A percentile compares a stretch with the other conserved stretches of the same genome.
Evolutionary conservation across 2,797 vertebrate genomes (phyloP).

Genomic region (Acropternis orthonyx): DNA sequence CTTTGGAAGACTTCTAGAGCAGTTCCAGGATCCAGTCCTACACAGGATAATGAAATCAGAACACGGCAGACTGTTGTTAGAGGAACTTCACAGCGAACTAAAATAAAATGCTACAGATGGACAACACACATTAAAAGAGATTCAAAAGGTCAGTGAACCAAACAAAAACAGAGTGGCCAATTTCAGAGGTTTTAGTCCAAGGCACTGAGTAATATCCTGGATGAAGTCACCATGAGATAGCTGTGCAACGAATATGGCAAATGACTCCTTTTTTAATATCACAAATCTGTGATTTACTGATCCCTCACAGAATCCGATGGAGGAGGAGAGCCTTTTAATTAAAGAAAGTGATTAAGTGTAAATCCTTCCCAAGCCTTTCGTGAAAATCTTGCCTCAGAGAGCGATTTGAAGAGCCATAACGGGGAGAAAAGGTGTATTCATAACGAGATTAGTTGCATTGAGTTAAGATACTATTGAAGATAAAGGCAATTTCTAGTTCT

Average conservation of each 20-base stretch:
- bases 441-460: not conserved
- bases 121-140: not conserved
- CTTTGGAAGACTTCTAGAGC: not conserved
- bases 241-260: not conserved
- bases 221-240: not conserved
- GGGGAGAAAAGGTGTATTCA: not conserved
- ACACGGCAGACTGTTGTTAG: not conserved
- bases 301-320: not conserved
- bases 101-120: not conserved
- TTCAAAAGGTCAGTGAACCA: not conserved
- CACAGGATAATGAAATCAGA: not conserved
- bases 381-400: not conserved
- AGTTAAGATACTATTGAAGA: not conserved
- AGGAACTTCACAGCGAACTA: not conserved
- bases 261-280: not conserved
- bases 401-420: not conserved
- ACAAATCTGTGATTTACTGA: constrained; percentile 19
- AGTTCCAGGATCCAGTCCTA: not conserved
- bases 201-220: not conserved
- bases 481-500: not conserved
- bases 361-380: constrained; percentile 2
- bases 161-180: not conserved
- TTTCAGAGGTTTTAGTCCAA: not conserved
- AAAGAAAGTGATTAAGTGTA: constrained; percentile 29
- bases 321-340: constrained; percentile 28